Base-by-base conservation (phyloP, 2,797 vertebrate genomes). In the Graptemys geographica region DNA sequence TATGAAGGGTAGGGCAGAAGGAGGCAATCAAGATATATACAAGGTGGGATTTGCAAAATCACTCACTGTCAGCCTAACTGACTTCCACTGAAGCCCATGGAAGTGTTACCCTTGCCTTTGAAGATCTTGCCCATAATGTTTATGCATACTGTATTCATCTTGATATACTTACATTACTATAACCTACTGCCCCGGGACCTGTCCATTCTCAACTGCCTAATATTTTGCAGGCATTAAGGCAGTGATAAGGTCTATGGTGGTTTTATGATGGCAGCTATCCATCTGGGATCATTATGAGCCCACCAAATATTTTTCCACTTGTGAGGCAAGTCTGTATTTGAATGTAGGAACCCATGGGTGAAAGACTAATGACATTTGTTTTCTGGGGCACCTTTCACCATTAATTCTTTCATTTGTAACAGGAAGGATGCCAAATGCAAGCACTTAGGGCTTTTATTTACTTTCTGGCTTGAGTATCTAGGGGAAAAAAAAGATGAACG, bases 371-470 rank as follows among this genome's bases (percentile, higher is more conserved):
- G 65, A 69, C n/a, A 69, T n/a, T n/a, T n/a, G 51, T 25, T 83
- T 55, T 51, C 47, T 49, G 49, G 4, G 62, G 21, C 21, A n/a
- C 57, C 53, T 49, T 81, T 7, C 65, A 83, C 33, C 82, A 76
- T 33, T 9, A 90, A 89, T 49, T 55, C n/a, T 90, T 81, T 85
- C 80, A 41, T 2, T 11, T 72, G 37, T 1, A 93, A 80, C n/a
- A 89, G 3, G 59, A 97, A 84, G 56, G 79, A 90, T 47, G 53
- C 4, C 15, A 28, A 86, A 55, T 3, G 37, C 33, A 93, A 23
- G 41, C 0, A 5, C 5, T 28, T 72, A 90, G 44, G 84, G 79
- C 13, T 49, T 28, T 53, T 28, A n/a, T 65, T 87, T 81, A 83
- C 47, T 49, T 86, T 6, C 7, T 56, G 55, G 59, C 19, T 88